Evolutionary conservation across 2,888 invertebrate species (phyloP).

Genomic region (Arge pagana): DNA sequence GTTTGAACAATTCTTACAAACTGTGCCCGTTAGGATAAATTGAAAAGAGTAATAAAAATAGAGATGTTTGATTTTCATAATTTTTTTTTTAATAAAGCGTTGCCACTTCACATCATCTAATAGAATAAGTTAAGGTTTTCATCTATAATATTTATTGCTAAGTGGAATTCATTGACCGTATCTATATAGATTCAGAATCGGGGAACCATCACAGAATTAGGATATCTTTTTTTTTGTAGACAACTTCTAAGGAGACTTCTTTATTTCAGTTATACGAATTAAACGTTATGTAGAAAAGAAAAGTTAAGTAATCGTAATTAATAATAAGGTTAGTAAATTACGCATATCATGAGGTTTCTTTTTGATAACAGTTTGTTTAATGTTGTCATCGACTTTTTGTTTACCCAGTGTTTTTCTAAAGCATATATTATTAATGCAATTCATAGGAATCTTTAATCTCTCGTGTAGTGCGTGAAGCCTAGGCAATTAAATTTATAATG

Average conservation of each 20-base stretch:
- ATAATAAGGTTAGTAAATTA: conserved; percentile 33
- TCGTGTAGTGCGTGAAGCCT: conserved; percentile 39
- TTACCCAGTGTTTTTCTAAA: conserved; percentile 34
- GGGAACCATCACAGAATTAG: conserved; percentile 15
- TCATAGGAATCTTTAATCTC: conserved; percentile 36
- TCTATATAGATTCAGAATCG: conserved; percentile 1
- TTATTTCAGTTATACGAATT: conserved; percentile 18
- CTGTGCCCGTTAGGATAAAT: no score
- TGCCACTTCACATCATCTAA: conserved; percentile 19
- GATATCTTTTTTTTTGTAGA: conserved; percentile 1
- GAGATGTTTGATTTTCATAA: conserved; percentile 4
- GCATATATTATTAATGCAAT: conserved; percentile 32
- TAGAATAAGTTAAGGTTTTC: conserved; percentile 21
- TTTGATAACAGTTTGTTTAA: conserved; percentile 35
- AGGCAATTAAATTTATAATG: conserved; percentile 38
- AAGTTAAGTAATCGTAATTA: conserved; percentile 17
- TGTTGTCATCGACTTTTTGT: conserved; percentile 28
- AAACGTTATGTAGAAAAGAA: conserved; percentile 13
- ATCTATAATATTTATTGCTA: conserved; percentile 19
- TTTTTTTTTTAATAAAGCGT: conserved; percentile 17
- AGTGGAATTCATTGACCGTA: conserved; percentile 15
- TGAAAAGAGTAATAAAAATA: no score
- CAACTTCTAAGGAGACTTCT: conserved; percentile 11
- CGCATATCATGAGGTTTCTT: conserved; percentile 34
- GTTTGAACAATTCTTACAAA: no score